These are phyloP conservation scores for Ennomos quercinarius DNA, from an alignment of 2,888 invertebrate genomes.

Conservation along the genomic window DNA sequence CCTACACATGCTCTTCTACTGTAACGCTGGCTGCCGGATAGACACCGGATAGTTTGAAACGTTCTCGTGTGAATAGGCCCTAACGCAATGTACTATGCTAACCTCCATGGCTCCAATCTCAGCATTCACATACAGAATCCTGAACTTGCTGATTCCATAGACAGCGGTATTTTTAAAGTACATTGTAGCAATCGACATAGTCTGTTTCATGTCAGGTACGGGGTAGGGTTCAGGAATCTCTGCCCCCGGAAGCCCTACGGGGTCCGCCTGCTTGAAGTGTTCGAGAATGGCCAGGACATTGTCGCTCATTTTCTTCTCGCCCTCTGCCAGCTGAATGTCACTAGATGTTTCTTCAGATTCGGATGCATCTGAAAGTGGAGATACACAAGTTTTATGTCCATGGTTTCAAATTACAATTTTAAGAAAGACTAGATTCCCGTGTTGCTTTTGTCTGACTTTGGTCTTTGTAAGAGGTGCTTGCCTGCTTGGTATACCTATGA, in stretches of 20 bases:
- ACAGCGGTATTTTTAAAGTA: slow-evolving; percentile 89
- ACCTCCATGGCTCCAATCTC: slow-evolving; percentile 92
- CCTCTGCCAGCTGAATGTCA: slow-evolving; percentile 58
- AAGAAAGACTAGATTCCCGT: no score
- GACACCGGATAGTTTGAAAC: no score
- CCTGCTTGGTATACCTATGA: no score
- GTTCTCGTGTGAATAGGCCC: no score
- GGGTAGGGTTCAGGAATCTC: slow-evolving; percentile 92
- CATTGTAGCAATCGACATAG: slow-evolving; percentile 89
- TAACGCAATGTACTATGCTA: slow-evolving; percentile 30
- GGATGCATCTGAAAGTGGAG: slow-evolving; percentile 41
- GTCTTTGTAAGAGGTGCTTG: no score
- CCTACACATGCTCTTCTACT: no score
- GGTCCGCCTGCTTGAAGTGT: slow-evolving; percentile 93
- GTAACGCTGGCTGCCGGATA: no score
- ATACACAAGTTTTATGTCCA: no score
- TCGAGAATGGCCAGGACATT: slow-evolving; percentile 89
- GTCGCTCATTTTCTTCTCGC: slow-evolving; percentile 89
- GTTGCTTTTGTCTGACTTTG: no score
- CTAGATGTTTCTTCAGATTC: slow-evolving; percentile 32
- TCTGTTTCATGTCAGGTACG: slow-evolving; percentile 91
- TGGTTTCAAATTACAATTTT: no score
- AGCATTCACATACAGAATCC: slow-evolving; percentile 88
- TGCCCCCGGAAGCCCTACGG: slow-evolving; percentile 92
- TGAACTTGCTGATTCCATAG: slow-evolving; percentile 92